Evolutionary conservation across 2,113 vertebrate species (phyloP), one percentile per base, ranked within the genome.

Genomic region (Eptatretus burgeri): DNA sequence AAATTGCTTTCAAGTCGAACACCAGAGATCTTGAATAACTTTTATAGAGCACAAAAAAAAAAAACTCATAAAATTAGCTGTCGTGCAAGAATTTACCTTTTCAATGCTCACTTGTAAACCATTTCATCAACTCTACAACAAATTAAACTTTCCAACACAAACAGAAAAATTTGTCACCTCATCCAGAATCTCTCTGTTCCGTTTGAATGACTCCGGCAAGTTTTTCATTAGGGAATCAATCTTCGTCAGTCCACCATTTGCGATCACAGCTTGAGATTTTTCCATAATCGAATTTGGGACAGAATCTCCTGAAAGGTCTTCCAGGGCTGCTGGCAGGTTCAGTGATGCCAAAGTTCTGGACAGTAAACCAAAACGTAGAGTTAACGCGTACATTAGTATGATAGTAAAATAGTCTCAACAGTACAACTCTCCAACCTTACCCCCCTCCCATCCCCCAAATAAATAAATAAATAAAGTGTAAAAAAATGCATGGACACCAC

Each of bases 261-360:
- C 80, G 68, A 86, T 77, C 12, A 95, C 71, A 66, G 78, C 76
- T 13, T 77, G 78, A 1, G 89, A 82, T 68, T 98, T 98, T 63
- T 84, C 83, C 69, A 82, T 69, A 71, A 98, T 94, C 66, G 89
- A 98, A 71, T 84, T 84, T 70, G 91, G 91, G 68, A 98, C 76
- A 0, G 82, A 81, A 69, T 98, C 87, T 63, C 91, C 91, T 64
- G 91, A 93, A 19, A 96, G 74, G 52, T 98, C 91, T 74, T 98
- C 91, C 2, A 96, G 77, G 51, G 91, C 91, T 66, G 91, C 91
- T 56, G 91, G 91, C 67, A 98, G 82, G 71, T 98, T 98, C 56
- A 98, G 77, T 51, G 91, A 98, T 4, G 91, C 89, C 74, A 98
- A 73, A 27, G 94, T 85, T 65, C 88, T 91, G 69, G 49, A 65